Base-by-base conservation (phyloP, 2,888 invertebrate species). In the Celastrina argiolus region DNA sequence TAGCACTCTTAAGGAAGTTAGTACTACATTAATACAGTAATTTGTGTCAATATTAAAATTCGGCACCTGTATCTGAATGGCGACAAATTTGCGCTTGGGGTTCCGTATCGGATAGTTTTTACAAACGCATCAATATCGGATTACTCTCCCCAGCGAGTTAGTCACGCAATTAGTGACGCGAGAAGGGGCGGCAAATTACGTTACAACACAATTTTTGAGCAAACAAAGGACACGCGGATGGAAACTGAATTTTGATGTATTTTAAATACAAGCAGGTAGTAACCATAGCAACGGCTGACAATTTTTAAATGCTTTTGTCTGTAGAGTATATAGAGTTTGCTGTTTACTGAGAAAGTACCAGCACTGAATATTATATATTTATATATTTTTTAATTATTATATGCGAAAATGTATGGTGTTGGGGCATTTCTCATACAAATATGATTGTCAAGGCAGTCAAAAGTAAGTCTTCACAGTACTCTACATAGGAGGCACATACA, bases 91-190 rank as follows among this genome's bases (percentile, higher is more conserved):
- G 69, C 67, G 36, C 61, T 16, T 39, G 66, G 58, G 68, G 56
- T 34, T 34, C 42, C 51, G 63, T 86, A 89, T 91, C 90, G 81
- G 85, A 88, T 88, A 88, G 89, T 91, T 91, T 91, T 90, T 89
- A 90, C 88, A 87, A 88, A 89, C 85, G 82, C 88, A 90, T 90
- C 89, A 88, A 84, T 83, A 84, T 88, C 82, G 88, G 87, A 88
- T 89, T 88, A 89, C 84, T 76, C 79, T 77, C 83, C 85, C 89
- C 83, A 76, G 72, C 82, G 84, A 85, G 89, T 90, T 89, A 87
- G 89, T 88, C 85, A 84, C 82, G 83, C 88, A 89, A 90, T 91
- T 90, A 88, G 90, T 80, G 85, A 80, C 77, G 81, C 82, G 39
- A 58, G 16, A 31, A 18, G 59, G 58, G 39, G 22, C 31, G 34